These are phyloP conservation scores for Phenganax marumi DNA, from an alignment of 92 coral and sea anemone genomes.

Conservation along the genomic window DNA sequence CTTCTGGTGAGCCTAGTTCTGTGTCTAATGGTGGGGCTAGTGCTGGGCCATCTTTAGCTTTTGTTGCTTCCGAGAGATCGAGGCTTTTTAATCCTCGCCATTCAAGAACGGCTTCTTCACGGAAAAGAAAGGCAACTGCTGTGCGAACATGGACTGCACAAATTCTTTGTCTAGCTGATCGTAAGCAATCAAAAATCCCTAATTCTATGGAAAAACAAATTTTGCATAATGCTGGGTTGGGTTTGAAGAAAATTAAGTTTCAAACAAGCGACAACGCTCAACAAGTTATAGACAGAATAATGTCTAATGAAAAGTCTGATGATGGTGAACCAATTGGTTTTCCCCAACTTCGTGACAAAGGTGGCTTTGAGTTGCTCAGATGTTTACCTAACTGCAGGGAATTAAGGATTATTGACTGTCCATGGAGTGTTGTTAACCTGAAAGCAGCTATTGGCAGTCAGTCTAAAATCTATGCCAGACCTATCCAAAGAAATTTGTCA, in stretches of 20 bases:
- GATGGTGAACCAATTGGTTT: conserved; percentile 47
- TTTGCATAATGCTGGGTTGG: conserved; percentile 40
- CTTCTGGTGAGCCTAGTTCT: neutral
- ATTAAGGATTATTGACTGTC: conserved; percentile 39
- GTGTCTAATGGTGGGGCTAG: no score
- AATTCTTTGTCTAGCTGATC: conserved; percentile 42
- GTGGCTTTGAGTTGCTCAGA: conserved; percentile 63
- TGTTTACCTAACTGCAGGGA: conserved; percentile 57
- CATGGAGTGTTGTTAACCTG: conserved; percentile 53
- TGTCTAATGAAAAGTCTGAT: conserved; percentile 46
- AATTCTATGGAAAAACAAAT: conserved; percentile 22
- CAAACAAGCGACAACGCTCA: conserved; percentile 29
- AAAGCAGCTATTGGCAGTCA: conserved; percentile 56
- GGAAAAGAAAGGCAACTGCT: conserved; percentile 20
- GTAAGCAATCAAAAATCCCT: conserved; percentile 36
- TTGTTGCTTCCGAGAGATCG: conserved; percentile 15
- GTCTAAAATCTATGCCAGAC: conserved; percentile 57
- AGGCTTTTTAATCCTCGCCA: conserved; percentile 55
- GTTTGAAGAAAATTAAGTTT: conserved; percentile 43
- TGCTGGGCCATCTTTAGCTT: neutral
- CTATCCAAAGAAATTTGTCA: conserved; percentile 52
- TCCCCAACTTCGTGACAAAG: conserved; percentile 52
- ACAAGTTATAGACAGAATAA: conserved; percentile 27
- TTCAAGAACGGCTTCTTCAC: conserved; percentile 27
- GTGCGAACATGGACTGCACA: conserved; percentile 40